A percentile compares a stretch with the other conserved stretches of the same genome.
Evolutionary conservation across 2,888 invertebrate species (phyloP).

Genomic region (Metellina segmentata): DNA sequence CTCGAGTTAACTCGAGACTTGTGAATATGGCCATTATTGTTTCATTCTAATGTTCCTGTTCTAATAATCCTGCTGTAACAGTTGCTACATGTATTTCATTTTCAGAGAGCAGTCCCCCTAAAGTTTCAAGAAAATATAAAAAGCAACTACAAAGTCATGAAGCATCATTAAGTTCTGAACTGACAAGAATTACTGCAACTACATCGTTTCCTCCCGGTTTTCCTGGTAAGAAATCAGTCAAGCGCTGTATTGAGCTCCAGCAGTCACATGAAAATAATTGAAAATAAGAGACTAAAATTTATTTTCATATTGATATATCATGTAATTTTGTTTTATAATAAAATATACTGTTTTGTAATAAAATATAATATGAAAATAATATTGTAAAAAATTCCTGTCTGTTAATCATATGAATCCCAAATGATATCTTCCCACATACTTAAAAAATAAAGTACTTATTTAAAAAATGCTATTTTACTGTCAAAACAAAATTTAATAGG

Average conservation of each 20-base stretch:
- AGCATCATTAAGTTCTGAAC: constrained; percentile 80
- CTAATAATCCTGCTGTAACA: not conserved
- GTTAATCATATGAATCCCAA: not conserved
- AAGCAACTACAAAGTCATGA: constrained; percentile 82
- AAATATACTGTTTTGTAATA: not conserved
- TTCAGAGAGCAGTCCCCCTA: constrained; percentile 84
- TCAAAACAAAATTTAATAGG: too few species aligned
- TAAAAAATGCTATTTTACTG: too few species aligned
- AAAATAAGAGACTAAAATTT: too few species aligned
- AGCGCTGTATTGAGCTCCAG: too few species aligned
- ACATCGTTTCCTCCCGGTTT: constrained; percentile 78
- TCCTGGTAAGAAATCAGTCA: constrained; percentile 37
- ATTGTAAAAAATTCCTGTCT: not conserved
- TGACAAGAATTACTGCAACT: constrained; percentile 82
- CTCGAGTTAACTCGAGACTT: too few species aligned
- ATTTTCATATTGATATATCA: too few species aligned
- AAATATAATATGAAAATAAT: not conserved
- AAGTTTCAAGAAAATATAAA: constrained; percentile 84
- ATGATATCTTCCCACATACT: too few species aligned
- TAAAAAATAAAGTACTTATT: too few species aligned
- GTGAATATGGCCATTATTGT: too few species aligned
- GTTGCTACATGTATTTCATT: not conserved
- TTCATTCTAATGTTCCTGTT: not conserved
- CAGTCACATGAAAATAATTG: too few species aligned
- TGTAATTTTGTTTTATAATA: too few species aligned